Percentiles rank a stretch among this genome's conserved stretches.
These are phyloP conservation scores for Luffia ferchaultella DNA, from an alignment of 2,888 invertebrate species.

Conservation along the genomic window DNA sequence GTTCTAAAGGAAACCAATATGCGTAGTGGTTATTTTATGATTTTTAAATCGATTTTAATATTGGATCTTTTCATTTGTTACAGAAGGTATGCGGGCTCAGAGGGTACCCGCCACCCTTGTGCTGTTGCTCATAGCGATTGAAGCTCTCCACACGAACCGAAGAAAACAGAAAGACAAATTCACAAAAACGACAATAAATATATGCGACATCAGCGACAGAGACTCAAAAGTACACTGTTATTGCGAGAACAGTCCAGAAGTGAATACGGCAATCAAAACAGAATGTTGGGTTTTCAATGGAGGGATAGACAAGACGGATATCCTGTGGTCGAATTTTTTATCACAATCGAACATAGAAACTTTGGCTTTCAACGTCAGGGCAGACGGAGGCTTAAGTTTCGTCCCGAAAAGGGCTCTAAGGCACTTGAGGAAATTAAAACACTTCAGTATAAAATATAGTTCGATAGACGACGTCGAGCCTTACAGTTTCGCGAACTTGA, in stretches of 20 bases:
- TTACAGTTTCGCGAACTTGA: conserved; percentile 78
- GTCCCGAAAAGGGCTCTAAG: conserved; percentile 77
- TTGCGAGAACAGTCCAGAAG: conserved; percentile 66
- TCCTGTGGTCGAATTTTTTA: conserved; percentile 76
- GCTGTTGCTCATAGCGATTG: conserved; percentile 56
- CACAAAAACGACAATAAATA: conserved; percentile 41
- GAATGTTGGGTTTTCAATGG: conserved; percentile 81
- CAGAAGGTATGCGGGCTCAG: conserved; percentile 62
- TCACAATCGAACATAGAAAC: conserved; percentile 75
- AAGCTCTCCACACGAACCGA: conserved; percentile 50
- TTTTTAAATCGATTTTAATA: too few relatives aligned
- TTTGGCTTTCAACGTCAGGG: conserved; percentile 75
- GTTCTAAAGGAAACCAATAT: too few relatives aligned
- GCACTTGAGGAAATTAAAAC: conserved; percentile 71
- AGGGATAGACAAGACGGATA: conserved; percentile 71
- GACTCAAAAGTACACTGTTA: conserved; percentile 72
- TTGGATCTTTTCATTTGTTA: conserved; percentile 25
- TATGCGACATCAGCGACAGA: conserved; percentile 64
- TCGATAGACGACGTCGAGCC: conserved; percentile 74
- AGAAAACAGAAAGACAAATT: conserved; percentile 51
- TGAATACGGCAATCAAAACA: conserved; percentile 71
- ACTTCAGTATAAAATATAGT: conserved; percentile 76
- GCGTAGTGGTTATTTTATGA: too few relatives aligned
- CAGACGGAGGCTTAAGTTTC: conserved; percentile 73
- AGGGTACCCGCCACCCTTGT: conserved; percentile 57